These are phyloP conservation scores for Drosophila heteroneura DNA, from an alignment of 2,888 invertebrate genomes.

Conservation along the genomic window DNA sequence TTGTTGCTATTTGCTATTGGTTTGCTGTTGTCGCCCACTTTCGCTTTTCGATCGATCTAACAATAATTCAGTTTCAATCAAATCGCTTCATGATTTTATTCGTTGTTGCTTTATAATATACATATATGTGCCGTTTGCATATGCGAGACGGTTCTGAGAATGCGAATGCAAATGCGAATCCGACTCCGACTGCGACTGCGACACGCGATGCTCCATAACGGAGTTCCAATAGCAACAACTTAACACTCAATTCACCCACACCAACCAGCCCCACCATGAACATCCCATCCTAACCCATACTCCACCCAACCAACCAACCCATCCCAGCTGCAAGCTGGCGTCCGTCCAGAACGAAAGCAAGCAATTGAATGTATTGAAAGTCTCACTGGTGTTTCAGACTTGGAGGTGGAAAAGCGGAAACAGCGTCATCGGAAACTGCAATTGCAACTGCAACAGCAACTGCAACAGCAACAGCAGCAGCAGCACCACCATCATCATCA, in stretches of 20 bases:
- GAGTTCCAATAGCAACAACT: conserved; percentile 30
- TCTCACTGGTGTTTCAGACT: conserved; percentile 51
- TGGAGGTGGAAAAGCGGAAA: conserved; percentile 49
- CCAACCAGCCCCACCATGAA: conserved; percentile 3
- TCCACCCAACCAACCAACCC: background rate
- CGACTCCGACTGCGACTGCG: conserved; percentile 15
- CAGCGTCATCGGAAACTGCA: conserved; percentile 24
- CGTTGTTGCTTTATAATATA: conserved; percentile 32
- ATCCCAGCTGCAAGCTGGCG: conserved; percentile 47
- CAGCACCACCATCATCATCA: background rate
- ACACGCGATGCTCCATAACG: conserved; percentile 49
- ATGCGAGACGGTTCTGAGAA: conserved; percentile 42
- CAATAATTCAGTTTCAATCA: conserved; percentile 79
- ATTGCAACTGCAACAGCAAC: background rate
- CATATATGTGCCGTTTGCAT: conserved; percentile 28
- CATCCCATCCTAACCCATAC: background rate
- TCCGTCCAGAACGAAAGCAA: conserved; percentile 31
- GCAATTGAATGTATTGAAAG: conserved; percentile 33
- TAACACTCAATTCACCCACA: conserved; percentile 10
- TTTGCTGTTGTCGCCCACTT: conserved; percentile 58
- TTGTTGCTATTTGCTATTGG: conserved; percentile 12
- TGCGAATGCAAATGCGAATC: conserved; percentile 28
- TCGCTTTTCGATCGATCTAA: conserved; percentile 83
- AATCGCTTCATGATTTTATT: conserved; percentile 62
- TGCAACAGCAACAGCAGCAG: background rate